Base-by-base conservation (phyloP, 1,140 invertebrate species). In the Acromyrmex charruanus region DNA sequence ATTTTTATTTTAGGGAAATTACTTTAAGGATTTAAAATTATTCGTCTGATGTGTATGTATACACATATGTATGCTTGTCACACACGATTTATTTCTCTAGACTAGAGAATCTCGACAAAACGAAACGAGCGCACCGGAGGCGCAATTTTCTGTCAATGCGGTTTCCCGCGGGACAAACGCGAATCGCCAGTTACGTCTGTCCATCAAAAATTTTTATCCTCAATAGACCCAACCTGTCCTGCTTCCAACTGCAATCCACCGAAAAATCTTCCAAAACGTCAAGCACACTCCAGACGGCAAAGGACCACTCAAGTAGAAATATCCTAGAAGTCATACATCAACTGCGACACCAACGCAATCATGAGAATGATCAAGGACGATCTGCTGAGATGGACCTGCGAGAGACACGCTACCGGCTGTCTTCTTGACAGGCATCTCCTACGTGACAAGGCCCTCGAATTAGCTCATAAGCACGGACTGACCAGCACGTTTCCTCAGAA, bases 341-440 rank as follows among this genome's bases (percentile, higher is more conserved):
- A 74, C 5, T 25, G 9, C 18, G 18, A 72, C 6, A 35, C 5
- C 31, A 35, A 31, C 3, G 12, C 69, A 12, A 12, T 58, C 31
- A 88, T 89, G 85, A 87, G 79, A 28, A 4, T 25, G 12, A 63
- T 87, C 16, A 92, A 90, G 63, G 86, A 93, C 6, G 86, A 91
- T 65, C 72, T 94, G 6, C 89, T 94, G 1, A 88, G 75, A 77
- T 94, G 94, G 94, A 88, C 91, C 28, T 93, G 94, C 59, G 87
- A 93, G 55, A 92, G 81, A 53, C 89, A 93, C 75, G 93, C 94
- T 7, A 93, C 81, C 10, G 92, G 93, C 51, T 77, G 72, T 74
- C 88, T 59, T 1, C 63, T 95, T 10, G 90, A 91, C 63, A 85
- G 81, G 44, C 75, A 88, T 21, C 35, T 91, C 18, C 59, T 94